Percentiles rank a stretch among this genome's conserved stretches.
Evolutionary conservation across 2,888 invertebrate species (phyloP).

Genomic region (Archips crataeganus): DNA sequence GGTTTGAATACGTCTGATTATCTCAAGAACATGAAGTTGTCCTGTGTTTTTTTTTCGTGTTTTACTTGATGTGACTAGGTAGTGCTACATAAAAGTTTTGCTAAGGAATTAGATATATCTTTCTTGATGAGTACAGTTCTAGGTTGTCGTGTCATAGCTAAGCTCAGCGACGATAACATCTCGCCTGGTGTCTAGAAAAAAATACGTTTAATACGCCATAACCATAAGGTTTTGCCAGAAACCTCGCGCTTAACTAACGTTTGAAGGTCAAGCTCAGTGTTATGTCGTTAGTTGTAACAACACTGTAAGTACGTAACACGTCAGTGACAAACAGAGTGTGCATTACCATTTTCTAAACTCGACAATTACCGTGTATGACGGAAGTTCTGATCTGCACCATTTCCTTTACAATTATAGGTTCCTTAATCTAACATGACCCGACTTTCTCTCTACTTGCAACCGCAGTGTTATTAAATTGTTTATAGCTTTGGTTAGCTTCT

Average conservation of each 20-base stretch:
- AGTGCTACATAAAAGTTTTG: slow-evolving; percentile 6
- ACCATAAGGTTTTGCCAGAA: slow-evolving; percentile 56
- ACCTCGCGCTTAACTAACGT: slow-evolving; percentile 56
- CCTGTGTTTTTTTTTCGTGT: slow-evolving; percentile 24
- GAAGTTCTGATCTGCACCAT: slow-evolving; percentile 68
- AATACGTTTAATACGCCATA: slow-evolving; percentile 1
- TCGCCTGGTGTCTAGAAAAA: background rate
- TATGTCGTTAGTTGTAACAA: slow-evolving; percentile 52
- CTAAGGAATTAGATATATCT: background rate
- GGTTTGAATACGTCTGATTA: slow-evolving; percentile 35
- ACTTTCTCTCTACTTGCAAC: slow-evolving; percentile 65
- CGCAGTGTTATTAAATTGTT: slow-evolving; percentile 52
- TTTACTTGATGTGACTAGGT: slow-evolving; percentile 20
- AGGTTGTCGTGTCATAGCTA: background rate
- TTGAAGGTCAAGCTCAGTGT: slow-evolving; percentile 71
- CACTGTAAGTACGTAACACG: slow-evolving; percentile 26
- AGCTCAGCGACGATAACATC: background rate
- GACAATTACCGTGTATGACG: slow-evolving; percentile 49
- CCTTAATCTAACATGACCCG: slow-evolving; percentile 57
- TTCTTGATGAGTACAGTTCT: slow-evolving; percentile 2
- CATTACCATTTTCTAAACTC: slow-evolving; percentile 38
- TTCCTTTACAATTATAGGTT: slow-evolving; percentile 67
- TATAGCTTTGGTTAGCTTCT: slow-evolving; percentile 48
- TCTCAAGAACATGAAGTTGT: slow-evolving; percentile 23
- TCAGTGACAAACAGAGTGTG: slow-evolving; percentile 36